A percentile compares a stretch with the other conserved stretches of the same genome.
Conservation (phyloP, 2,797 vertebrate species). For the Dermochelys coriacea region DNA sequence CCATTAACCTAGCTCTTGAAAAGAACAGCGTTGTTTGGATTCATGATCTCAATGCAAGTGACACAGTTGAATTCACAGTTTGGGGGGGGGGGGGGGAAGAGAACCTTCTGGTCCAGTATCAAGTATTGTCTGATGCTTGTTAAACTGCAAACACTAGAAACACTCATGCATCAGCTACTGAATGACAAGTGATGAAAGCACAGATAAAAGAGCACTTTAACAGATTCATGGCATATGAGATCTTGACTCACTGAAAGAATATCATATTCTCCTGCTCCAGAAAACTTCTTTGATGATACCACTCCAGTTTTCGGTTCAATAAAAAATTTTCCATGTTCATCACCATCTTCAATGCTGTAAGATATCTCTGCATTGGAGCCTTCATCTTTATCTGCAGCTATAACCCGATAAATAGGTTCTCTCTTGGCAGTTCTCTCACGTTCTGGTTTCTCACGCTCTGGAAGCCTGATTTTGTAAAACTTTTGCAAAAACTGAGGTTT, state of each 20-base stretch:
- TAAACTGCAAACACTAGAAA: background rate
- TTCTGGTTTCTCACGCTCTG: conserved; percentile 90
- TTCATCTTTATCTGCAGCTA: conserved; percentile 92
- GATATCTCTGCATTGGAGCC: conserved; percentile 97
- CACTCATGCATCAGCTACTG: background rate
- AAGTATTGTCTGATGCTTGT: background rate
- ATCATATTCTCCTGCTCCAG: conserved; percentile 93
- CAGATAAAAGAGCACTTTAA: background rate
- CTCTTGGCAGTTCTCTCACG: conserved; percentile 85
- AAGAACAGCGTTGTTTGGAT: background rate
- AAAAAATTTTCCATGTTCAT: conserved; percentile 95
- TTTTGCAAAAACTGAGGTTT: conserved; percentile 95
- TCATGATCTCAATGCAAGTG: background rate
- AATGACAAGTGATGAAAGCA: background rate
- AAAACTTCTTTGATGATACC: conserved; percentile 96
- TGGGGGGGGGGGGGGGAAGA: no score
- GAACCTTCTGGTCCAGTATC: background rate
- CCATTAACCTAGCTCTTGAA: background rate
- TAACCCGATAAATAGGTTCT: conserved; percentile 93
- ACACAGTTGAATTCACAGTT: background rate
- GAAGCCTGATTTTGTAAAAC: conserved; percentile 95
- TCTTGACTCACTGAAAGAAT: conserved; percentile 93
- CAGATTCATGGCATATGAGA: background rate
- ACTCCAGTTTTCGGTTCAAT: conserved; percentile 97
- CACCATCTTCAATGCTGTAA: conserved; percentile 97